Conservation (phyloP, 1,140 invertebrate genomes). For the Fopius arisanus region DNA sequence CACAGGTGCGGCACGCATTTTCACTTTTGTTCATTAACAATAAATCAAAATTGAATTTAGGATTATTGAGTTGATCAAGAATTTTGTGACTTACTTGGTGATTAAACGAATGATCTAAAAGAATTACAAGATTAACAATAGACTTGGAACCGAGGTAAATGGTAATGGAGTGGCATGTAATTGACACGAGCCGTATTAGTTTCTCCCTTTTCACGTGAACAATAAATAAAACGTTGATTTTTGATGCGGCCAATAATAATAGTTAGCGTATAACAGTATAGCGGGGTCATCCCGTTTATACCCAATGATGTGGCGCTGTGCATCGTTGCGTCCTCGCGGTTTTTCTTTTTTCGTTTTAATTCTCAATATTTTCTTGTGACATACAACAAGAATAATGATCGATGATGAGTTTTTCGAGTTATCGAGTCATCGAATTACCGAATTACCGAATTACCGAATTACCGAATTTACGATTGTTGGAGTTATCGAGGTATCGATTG, state of each 20-base stretch:
- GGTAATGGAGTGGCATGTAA: constrained; percentile 50
- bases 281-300: constrained; percentile 27
- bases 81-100: too few relatives aligned
- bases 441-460: too few relatives aligned
- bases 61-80: too few relatives aligned
- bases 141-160: constrained; percentile 36
- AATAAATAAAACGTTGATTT: constrained; percentile 31
- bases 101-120: not conserved
- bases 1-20: constrained; percentile 9
- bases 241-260: not conserved
- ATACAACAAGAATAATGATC: too few relatives aligned
- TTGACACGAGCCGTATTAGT: constrained; percentile 58
- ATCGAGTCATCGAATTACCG: too few relatives aligned
- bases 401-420: too few relatives aligned
- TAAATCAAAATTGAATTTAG: too few relatives aligned
- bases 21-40: not conserved
- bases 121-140: constrained; percentile 32
- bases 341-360: too few relatives aligned
- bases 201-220: constrained; percentile 23
- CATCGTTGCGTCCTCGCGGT: constrained; percentile 17
- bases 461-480: too few relatives aligned
- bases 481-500: too few relatives aligned
- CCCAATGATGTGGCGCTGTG: not conserved
- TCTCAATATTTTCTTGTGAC: too few relatives aligned
- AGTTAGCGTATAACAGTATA: constrained; percentile 6